These are phyloP conservation scores for Thumatha senex DNA, from an alignment of 2,888 invertebrate genomes.

Conservation along the genomic window DNA sequence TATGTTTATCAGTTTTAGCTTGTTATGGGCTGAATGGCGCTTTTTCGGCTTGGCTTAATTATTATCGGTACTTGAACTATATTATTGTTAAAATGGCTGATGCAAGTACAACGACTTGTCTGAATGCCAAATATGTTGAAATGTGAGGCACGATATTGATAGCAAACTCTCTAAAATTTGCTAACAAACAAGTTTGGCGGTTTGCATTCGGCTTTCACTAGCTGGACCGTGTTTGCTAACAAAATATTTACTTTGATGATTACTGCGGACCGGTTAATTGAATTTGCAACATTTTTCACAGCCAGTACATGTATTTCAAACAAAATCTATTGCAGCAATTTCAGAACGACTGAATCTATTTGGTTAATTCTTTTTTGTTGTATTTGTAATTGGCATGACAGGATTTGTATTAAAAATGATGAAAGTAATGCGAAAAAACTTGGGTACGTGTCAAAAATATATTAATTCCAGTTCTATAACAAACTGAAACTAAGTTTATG, in stretches of 20 bases:
- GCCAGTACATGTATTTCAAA: neutral
- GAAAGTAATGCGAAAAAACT: no score
- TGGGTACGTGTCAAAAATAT: no score
- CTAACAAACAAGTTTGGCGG: slow-evolving; percentile 8
- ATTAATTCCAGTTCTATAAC: no score
- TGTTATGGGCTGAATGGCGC: no score
- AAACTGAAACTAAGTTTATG: no score
- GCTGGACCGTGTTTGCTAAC: neutral
- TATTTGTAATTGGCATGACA: neutral
- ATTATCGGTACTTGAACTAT: no score
- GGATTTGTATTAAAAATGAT: no score
- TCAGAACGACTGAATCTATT: no score
- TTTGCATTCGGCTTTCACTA: slow-evolving; percentile 19
- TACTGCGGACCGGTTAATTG: slow-evolving; percentile 1
- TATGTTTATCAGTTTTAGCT: no score
- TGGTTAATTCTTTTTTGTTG: neutral
- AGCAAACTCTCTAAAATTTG: slow-evolving; percentile 13
- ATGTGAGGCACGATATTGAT: neutral
- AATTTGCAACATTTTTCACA: slow-evolving; percentile 11
- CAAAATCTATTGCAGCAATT: no score
- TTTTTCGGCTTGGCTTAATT: no score
- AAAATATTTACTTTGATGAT: slow-evolving; percentile 14
- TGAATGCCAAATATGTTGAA: neutral
- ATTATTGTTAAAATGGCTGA: no score
- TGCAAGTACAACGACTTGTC: neutral